Conservation (phyloP, 2,888 invertebrate species). For the Tipula confusa region DNA sequence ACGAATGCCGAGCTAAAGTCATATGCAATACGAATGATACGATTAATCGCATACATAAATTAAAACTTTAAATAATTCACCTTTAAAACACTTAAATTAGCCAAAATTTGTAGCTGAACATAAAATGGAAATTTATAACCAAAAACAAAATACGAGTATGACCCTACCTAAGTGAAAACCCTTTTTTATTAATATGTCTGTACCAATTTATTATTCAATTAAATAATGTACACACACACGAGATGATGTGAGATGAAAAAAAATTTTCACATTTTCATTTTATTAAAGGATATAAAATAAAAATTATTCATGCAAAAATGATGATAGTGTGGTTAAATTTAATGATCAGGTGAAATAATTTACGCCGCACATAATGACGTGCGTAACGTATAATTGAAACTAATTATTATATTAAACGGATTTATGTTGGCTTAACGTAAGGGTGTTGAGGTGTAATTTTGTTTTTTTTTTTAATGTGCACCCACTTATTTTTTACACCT, state of each 20-base stretch:
- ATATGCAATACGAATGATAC: too few relatives aligned
- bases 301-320: background rate
- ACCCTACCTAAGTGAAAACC: background rate
- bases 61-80: background rate
- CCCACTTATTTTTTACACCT: too few relatives aligned
- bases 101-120: too few relatives aligned
- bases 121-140: background rate
- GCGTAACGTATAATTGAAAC: background rate
- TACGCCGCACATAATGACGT: background rate
- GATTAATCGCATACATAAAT: background rate
- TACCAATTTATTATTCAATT: background rate
- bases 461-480: too few relatives aligned
- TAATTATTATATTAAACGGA: background rate
- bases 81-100: too few relatives aligned
- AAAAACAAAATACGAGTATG: background rate
- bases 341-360: background rate
- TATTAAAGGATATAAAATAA: background rate
- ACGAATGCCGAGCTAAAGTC: too few relatives aligned
- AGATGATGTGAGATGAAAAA: background rate
- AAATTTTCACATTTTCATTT: background rate
- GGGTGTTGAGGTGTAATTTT: too few relatives aligned
- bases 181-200: background rate
- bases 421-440: background rate
- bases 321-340: background rate
- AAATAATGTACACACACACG: background rate